Conservation (phyloP, 2,888 invertebrate genomes). For the Romanomermis culicivorax region DNA sequence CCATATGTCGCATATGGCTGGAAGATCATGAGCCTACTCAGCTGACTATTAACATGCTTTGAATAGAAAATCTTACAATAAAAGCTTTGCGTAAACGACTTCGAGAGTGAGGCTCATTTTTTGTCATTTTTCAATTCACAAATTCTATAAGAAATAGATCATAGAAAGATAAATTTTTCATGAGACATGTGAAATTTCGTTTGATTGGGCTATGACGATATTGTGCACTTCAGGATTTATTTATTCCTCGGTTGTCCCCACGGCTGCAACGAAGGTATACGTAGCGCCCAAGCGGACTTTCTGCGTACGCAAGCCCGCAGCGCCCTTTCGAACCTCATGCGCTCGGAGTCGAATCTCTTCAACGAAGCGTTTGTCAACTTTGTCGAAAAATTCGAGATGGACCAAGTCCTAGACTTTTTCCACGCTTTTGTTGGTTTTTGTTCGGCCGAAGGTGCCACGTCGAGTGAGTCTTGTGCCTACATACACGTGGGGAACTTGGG, state of each 20-base stretch:
- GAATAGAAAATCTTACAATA: no score
- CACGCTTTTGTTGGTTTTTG: conserved; percentile 91
- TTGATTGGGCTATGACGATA: no score
- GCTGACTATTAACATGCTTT: no score
- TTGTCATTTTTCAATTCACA: no score
- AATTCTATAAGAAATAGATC: no score
- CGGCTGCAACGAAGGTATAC: conserved; percentile 62
- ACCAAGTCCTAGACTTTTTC: conserved; percentile 68
- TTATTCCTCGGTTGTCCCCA: conserved; percentile 80
- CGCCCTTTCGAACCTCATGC: conserved; percentile 51
- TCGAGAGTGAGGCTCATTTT: no score
- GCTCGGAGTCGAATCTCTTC: conserved; percentile 44
- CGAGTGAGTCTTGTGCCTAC: not conserved
- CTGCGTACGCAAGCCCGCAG: conserved; percentile 63
- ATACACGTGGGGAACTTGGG: not conserved
- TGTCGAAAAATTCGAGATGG: conserved; percentile 47
- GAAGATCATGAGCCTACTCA: no score
- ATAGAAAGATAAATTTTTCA: no score
- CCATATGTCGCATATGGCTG: no score
- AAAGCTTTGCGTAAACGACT: no score
- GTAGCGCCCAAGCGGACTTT: conserved; percentile 66
- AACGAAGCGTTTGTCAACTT: conserved; percentile 42
- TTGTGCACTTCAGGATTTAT: conserved; percentile 41
- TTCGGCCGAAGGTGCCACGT: conserved; percentile 12
- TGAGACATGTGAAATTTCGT: no score